Evolutionary conservation across 2,888 invertebrate genomes (phyloP), one percentile per base, ranked within the genome.

Genomic region (Scelioninae gen. 2): DNA sequence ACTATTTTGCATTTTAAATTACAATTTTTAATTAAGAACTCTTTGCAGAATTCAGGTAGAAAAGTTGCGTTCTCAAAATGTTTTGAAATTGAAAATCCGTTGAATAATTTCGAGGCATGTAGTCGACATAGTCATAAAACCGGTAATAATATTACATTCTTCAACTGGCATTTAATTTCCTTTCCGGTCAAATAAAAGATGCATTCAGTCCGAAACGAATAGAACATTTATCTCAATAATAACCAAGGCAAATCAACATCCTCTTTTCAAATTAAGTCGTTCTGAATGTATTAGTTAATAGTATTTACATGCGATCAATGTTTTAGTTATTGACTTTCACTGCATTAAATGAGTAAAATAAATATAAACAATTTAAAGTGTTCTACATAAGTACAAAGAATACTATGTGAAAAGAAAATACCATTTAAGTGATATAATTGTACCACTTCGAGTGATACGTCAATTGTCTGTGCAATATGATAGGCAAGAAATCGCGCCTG

Each of bases 101-200:
- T 18, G 25, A 41, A 15, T 61, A 25, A 46, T 52, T 46, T 39
- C 9, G 13, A 50, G 28, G 10, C 46, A 37, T 37, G 48, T 37
- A 22, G 18, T 35, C 37, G 52, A 58, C 55, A 37, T 28, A 60
- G 58, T 39, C 33, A 48, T 10, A 22, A 67, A 64, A 72, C 65
- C 55, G 16, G 45, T 48, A 63, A 68, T 64, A 63, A 73, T 63
- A 55, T 63, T 33, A 31, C 50, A 25, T 57, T 58, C 58, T 43
- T 73, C 31, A 68, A 69, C 45, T 73, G 69, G 58, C 68, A 68
- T 73, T 73, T 69, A 73, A 73, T 73, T 60, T 69, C 61, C 52
- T 69, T 69, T 73, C 57, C 57, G 69, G 69, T 10, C 45, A 18
- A 37, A 69, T 65, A 64, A 74, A 74, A 69, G 73, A 60, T 18